Percentiles rank a stretch among this genome's conserved stretches.
Evolutionary conservation across 2,888 invertebrate species (phyloP).

Genomic region (Drosophila demipolita): DNA sequence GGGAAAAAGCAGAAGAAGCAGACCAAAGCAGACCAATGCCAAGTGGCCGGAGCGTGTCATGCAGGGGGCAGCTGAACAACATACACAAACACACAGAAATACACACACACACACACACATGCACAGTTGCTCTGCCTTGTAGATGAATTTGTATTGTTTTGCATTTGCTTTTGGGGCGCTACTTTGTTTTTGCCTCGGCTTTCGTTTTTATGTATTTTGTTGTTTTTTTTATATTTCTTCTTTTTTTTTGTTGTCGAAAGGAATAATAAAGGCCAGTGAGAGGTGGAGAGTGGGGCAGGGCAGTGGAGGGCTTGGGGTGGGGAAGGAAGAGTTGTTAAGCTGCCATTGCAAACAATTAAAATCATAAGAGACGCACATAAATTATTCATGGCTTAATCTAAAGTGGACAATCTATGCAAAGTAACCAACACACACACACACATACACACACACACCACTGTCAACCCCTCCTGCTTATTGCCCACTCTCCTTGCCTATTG

Average conservation of each 20-base stretch:
- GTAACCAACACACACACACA: constrained; percentile 52
- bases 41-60: constrained; percentile 49
- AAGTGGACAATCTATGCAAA: constrained; percentile 85
- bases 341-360: constrained; percentile 84
- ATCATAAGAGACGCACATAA: constrained; percentile 85
- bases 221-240: constrained; percentile 20
- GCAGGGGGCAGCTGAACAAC: constrained; percentile 40
- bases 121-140: constrained; percentile 51
- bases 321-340: constrained; percentile 74
- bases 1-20: constrained; percentile 27
- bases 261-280: constrained; percentile 62
- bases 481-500: not conserved
- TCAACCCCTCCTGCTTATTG: not conserved
- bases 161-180: constrained; percentile 80
- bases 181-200: constrained; percentile 71
- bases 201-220: constrained; percentile 56
- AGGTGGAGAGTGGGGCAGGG: constrained; percentile 3
- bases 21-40: constrained; percentile 57
- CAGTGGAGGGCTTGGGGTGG: not conserved
- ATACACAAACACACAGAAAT: constrained; percentile 10
- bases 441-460: constrained; percentile 19
- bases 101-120: constrained; percentile 22
- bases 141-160: constrained; percentile 80
- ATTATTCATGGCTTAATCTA: constrained; percentile 84
- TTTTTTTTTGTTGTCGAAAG: constrained; percentile 46